These are phyloP conservation scores for Philereme transversata DNA, from an alignment of 2,888 invertebrate genomes.

Conservation along the genomic window DNA sequence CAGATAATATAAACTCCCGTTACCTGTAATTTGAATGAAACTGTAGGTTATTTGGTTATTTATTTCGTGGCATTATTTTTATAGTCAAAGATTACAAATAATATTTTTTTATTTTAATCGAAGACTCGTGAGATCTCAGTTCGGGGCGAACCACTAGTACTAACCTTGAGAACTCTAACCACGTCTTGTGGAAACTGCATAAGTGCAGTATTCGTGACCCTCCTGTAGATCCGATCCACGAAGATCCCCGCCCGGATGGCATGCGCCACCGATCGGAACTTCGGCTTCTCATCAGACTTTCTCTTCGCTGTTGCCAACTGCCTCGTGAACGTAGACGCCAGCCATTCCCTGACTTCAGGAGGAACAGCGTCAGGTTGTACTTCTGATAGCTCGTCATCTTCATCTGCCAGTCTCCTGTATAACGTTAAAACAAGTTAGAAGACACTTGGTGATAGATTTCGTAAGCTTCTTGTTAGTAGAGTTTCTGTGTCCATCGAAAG, in stretches of 20 bases:
- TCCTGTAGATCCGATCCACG: slow-evolving; percentile 96
- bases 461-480: slow-evolving; percentile 27
- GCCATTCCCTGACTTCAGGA: slow-evolving; percentile 97
- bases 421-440: slow-evolving; percentile 29
- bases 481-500: slow-evolving; percentile 46
- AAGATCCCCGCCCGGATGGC: slow-evolving; percentile 98
- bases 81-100: too few species aligned
- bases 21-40: too few species aligned
- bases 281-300: slow-evolving; percentile 91
- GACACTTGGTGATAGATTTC: slow-evolving; percentile 13
- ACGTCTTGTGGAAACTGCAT: slow-evolving; percentile 96
- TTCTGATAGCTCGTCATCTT: slow-evolving; percentile 97
- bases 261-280: slow-evolving; percentile 97
- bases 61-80: too few species aligned
- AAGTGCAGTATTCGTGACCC: slow-evolving; percentile 90
- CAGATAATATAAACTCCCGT: too few species aligned
- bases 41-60: too few species aligned
- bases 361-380: slow-evolving; percentile 98
- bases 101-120: too few species aligned
- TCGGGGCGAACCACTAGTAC: too few species aligned
- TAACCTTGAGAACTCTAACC: slow-evolving; percentile 93
- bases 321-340: slow-evolving; percentile 97
- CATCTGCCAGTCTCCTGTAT: slow-evolving; percentile 91
- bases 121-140: too few species aligned
- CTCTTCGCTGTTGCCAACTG: slow-evolving; percentile 91